Conservation (phyloP, 2,888 invertebrate species). For the Heliconius ismenius region DNA sequence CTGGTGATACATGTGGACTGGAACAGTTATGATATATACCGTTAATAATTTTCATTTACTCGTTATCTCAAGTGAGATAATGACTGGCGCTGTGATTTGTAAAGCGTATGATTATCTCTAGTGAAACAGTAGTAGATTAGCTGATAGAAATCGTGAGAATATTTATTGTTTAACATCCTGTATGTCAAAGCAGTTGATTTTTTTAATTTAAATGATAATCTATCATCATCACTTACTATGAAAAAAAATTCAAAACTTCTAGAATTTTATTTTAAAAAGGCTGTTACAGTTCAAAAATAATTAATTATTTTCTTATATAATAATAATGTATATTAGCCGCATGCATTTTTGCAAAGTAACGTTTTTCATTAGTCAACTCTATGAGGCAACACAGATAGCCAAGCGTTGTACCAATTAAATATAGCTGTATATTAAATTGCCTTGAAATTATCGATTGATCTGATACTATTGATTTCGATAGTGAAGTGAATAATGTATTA, state of each 20-base stretch:
- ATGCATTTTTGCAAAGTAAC: slow-evolving; percentile 37
- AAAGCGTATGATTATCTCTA: slow-evolving; percentile 30
- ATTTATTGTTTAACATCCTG: slow-evolving; percentile 14
- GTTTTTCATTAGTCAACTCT: slow-evolving; percentile 29
- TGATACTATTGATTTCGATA: slow-evolving; percentile 27
- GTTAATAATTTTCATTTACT: not conserved
- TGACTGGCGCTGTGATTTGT: slow-evolving; percentile 26
- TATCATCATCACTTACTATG: not conserved
- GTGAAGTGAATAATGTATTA: slow-evolving; percentile 19
- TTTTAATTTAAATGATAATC: not conserved
- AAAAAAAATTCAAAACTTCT: not conserved
- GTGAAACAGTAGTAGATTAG: slow-evolving; percentile 13
- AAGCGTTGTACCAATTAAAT: slow-evolving; percentile 36
- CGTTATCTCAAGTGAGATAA: slow-evolving; percentile 10
- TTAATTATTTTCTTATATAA: slow-evolving; percentile 4
- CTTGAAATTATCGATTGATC: slow-evolving; percentile 39
- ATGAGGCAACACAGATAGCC: slow-evolving; percentile 31
- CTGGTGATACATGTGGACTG: slow-evolving; percentile 80
- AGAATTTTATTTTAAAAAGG: not conserved
- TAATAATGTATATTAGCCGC: slow-evolving; percentile 8
- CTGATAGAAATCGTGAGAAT: slow-evolving; percentile 21
- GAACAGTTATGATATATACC: slow-evolving; percentile 43
- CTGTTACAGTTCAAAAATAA: not conserved
- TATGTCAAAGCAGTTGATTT: not conserved
- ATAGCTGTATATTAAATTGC: slow-evolving; percentile 33